Percentiles rank a stretch among this genome's conserved stretches.
phyloP scores from a whole-genome alignment of 1,140 invertebrate species.

The Micrasema minimum region DNA sequence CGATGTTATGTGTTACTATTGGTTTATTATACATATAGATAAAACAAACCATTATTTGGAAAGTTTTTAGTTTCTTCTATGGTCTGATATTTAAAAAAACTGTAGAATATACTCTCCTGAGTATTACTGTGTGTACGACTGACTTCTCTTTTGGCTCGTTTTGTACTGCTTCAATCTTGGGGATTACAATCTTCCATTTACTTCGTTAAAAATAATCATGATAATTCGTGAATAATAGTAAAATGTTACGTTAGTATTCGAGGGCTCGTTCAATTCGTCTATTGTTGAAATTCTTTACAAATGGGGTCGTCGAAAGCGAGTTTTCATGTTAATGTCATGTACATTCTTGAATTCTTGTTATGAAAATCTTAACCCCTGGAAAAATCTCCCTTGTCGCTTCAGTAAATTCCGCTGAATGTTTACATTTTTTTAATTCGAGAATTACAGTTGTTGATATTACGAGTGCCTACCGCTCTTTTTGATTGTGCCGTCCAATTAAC shows the following conservation, averaged over 20 bases:
- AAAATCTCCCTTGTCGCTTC: background rate
- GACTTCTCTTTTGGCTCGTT: background rate
- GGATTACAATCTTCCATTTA: constrained; percentile 27
- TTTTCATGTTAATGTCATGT: constrained; percentile 25
- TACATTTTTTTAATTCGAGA: no score
- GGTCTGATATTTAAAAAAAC: no score
- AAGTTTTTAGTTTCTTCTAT: no score
- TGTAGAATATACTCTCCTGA: no score
- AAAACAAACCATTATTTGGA: no score
- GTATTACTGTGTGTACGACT: no score
- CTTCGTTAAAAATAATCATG: background rate
- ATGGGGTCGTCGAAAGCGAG: constrained; percentile 6
- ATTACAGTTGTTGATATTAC: no score
- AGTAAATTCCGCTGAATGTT: no score
- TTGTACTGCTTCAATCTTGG: background rate
- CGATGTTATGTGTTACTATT: no score
- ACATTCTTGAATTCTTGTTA: constrained; percentile 18
- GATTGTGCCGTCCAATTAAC: no score
- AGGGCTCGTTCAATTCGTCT: constrained; percentile 11
- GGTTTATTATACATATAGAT: no score
- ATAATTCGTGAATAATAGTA: constrained; percentile 9
- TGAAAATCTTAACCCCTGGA: background rate
- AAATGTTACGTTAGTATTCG: constrained; percentile 14
- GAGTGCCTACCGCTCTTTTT: no score
- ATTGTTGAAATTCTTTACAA: constrained; percentile 29